These are phyloP conservation scores for Geopemphigus sp. DNA, from an alignment of 1,140 invertebrate species.

Conservation along the genomic window DNA sequence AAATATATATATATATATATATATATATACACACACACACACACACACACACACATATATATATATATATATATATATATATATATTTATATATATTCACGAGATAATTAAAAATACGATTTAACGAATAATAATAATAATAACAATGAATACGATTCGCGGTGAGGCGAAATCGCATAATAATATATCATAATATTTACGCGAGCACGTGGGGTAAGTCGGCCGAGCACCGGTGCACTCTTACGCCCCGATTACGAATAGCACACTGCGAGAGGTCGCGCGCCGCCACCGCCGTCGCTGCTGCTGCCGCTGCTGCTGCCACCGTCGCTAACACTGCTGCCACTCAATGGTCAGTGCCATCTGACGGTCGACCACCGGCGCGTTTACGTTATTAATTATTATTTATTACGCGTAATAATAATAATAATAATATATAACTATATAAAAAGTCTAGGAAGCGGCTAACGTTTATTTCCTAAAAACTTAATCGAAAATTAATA, in stretches of 20 bases:
- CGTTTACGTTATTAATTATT: constrained; percentile 17
- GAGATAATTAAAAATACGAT: no score
- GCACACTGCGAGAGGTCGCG: constrained; percentile 47
- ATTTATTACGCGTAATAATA: constrained; percentile 11
- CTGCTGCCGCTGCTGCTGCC: background rate
- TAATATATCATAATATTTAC: background rate
- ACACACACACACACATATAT: no score
- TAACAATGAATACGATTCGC: constrained; percentile 13
- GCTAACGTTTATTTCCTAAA: no score
- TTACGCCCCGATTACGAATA: constrained; percentile 49
- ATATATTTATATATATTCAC: no score
- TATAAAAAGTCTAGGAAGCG: no score
- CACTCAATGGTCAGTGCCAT: constrained; percentile 48
- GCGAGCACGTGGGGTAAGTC: constrained; percentile 48
- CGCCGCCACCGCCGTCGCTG: background rate
- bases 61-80: no score
- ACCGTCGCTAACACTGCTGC: background rate
- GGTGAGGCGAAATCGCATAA: constrained; percentile 9
- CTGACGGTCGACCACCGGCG: constrained; percentile 40
- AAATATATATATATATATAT: no score
- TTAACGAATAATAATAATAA: no score
- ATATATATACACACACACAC: no score
- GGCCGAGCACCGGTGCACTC: constrained; percentile 47
- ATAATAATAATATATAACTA: background rate
- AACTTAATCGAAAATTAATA: no score